Evolutionary conservation across 1,140 invertebrate genomes (phyloP).

Genomic region (Penaeus chinensis): DNA sequence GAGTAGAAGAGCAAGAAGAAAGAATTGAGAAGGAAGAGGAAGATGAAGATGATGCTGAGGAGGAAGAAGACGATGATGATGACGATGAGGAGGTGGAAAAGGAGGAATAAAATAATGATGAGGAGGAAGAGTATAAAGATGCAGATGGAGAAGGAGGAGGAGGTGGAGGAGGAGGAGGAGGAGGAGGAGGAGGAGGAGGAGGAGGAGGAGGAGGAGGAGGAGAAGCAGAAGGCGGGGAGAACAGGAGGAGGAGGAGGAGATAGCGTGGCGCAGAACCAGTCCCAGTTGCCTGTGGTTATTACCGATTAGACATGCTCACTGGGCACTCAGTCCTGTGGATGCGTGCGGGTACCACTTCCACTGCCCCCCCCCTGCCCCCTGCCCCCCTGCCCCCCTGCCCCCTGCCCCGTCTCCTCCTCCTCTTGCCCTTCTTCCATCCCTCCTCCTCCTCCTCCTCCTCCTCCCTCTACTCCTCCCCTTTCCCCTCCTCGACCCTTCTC

Average conservation of each 20-base stretch:
- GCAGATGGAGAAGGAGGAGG: not conserved
- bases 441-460: not conserved
- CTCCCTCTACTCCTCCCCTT: conserved; percentile 18
- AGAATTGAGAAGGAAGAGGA: too few species aligned
- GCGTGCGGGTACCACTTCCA: not conserved
- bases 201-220: not conserved
- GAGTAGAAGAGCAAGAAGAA: too few species aligned
- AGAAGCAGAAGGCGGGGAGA: not conserved
- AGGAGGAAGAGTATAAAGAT: not conserved
- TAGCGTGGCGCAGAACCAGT: not conserved
- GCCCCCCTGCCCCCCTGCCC: not conserved
- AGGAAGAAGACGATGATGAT: not conserved
- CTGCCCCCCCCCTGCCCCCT: not conserved
- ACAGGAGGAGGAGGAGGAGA: not conserved
- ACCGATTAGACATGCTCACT: too few species aligned
- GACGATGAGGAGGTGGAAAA: too few species aligned
- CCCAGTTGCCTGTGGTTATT: too few species aligned
- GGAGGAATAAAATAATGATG: not conserved
- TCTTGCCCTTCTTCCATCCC: not conserved
- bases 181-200: not conserved
- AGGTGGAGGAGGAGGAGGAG: not conserved
- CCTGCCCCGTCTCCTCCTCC: not conserved
- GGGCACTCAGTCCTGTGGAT: too few species aligned
- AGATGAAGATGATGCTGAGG: not conserved
- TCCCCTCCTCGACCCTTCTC: not conserved